Percentiles rank a stretch among this genome's conserved stretches.
Evolutionary conservation across 1,140 invertebrate genomes (phyloP).

Genomic region (Platyscapa corneri): DNA sequence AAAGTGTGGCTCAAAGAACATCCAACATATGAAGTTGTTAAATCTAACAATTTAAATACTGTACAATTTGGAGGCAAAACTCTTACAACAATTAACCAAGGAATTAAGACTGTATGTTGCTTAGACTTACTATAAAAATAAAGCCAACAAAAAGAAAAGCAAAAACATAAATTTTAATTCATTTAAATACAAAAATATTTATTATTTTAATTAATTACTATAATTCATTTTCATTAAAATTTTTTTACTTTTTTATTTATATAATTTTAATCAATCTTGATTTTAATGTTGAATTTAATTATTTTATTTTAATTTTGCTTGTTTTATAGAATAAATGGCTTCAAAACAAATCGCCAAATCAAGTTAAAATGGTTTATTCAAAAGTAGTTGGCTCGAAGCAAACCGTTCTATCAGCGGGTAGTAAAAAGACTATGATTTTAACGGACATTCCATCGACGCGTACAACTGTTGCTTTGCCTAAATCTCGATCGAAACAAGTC

Average conservation of each 20-base stretch:
- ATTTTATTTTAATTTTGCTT: conserved; percentile 29
- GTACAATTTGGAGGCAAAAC: conserved; percentile 70
- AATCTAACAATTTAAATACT: conserved; percentile 76
- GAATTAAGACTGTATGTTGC: conserved; percentile 47
- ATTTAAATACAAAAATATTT: too few relatives aligned
- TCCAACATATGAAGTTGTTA: conserved; percentile 88
- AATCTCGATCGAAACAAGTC: conserved; percentile 37
- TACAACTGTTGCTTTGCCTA: conserved; percentile 5
- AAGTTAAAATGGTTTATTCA: conserved; percentile 67
- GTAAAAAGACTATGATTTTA: conserved; percentile 58
- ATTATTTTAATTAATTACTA: too few relatives aligned
- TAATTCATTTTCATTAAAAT: too few relatives aligned
- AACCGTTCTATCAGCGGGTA: conserved; percentile 65
- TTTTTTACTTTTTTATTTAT: too few relatives aligned
- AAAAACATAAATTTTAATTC: too few relatives aligned
- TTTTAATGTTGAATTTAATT: conserved; percentile 31
- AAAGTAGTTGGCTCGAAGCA: conserved; percentile 69
- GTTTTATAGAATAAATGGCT: conserved; percentile 55
- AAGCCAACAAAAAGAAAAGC: too few relatives aligned
- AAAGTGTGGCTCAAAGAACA: conserved; percentile 89
- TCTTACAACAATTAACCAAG: conserved; percentile 62
- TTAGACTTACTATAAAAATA: conserved; percentile 32
- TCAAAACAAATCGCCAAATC: conserved; percentile 46
- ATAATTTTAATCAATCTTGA: too few relatives aligned
- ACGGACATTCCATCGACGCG: conserved; percentile 1